phyloP scores from a whole-genome alignment of 2,888 invertebrate genomes.

The Dasypogon diadema region DNA sequence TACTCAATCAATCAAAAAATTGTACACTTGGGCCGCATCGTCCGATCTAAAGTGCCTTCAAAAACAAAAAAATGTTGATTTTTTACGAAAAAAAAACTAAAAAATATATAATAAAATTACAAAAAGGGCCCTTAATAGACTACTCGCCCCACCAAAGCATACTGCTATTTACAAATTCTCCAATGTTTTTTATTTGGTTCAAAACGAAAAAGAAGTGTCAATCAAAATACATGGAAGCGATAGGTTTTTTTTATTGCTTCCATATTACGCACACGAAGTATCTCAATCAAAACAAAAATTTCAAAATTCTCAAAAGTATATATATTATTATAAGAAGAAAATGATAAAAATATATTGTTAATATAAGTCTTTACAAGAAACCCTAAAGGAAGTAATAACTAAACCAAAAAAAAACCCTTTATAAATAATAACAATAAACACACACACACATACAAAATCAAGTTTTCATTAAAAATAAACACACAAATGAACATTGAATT shows the following conservation, averaged over 20 bases:
- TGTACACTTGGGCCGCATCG: conserved; percentile 89
- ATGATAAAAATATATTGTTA: conserved; percentile 57
- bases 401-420: conserved; percentile 47
- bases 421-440: conserved; percentile 51
- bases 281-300: conserved; percentile 48
- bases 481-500: conserved; percentile 10
- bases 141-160: conserved; percentile 78
- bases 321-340: conserved; percentile 57
- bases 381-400: conserved; percentile 52
- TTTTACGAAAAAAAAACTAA: conserved; percentile 78
- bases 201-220: conserved; percentile 49
- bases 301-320: conserved; percentile 54
- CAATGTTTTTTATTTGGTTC: conserved; percentile 56
- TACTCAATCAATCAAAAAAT: conserved; percentile 72
- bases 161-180: conserved; percentile 68
- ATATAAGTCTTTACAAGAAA: conserved; percentile 57
- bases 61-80: conserved; percentile 76
- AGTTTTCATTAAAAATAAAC: conserved; percentile 50
- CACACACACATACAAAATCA: conserved; percentile 34
- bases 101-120: conserved; percentile 71
- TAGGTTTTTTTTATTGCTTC: conserved; percentile 22
- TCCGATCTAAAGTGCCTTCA: conserved; percentile 97
- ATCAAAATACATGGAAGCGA: conserved; percentile 41
- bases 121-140: conserved; percentile 92
- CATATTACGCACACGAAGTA: conserved; percentile 31